Evolutionary conservation across 2,888 invertebrate species (phyloP).

Genomic region (Alsophila aescularia): DNA sequence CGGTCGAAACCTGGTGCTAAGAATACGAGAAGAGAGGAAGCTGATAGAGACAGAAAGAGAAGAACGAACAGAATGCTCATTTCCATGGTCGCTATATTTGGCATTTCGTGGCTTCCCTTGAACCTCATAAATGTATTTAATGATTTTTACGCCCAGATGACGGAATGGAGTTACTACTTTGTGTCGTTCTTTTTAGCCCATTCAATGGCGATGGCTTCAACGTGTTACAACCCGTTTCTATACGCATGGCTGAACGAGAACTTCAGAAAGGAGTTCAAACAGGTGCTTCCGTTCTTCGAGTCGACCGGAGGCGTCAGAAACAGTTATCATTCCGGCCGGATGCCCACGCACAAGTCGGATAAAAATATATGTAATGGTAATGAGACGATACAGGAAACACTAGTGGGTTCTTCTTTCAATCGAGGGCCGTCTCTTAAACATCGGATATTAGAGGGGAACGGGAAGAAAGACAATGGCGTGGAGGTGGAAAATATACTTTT

Average conservation of each 20-base stretch:
- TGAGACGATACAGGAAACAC: slow-evolving; percentile 88
- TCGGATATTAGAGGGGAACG: slow-evolving; percentile 61
- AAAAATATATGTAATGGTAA: slow-evolving; percentile 89
- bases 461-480: slow-evolving; percentile 79
- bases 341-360: slow-evolving; percentile 84
- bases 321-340: slow-evolving; percentile 75
- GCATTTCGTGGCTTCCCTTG: slow-evolving; percentile 93
- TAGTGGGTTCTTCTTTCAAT: slow-evolving; percentile 84
- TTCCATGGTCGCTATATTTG: slow-evolving; percentile 96
- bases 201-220: slow-evolving; percentile 97
- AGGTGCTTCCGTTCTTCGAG: slow-evolving; percentile 88
- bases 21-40: slow-evolving; percentile 89
- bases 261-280: slow-evolving; percentile 96
- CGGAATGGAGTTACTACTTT: slow-evolving; percentile 91
- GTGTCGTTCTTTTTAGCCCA: slow-evolving; percentile 96
- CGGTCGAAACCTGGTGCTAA: slow-evolving; percentile 90
- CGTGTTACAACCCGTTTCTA: slow-evolving; percentile 98
- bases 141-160: slow-evolving; percentile 87
- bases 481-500: slow-evolving; percentile 84
- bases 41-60: slow-evolving; percentile 91
- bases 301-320: slow-evolving; percentile 79
- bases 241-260: slow-evolving; percentile 99
- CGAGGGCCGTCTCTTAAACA: slow-evolving; percentile 79
- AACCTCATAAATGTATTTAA: slow-evolving; percentile 92
- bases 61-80: slow-evolving; percentile 96